Conservation (phyloP, 2,113 vertebrate species). For the Oryzias woworae region DNA sequence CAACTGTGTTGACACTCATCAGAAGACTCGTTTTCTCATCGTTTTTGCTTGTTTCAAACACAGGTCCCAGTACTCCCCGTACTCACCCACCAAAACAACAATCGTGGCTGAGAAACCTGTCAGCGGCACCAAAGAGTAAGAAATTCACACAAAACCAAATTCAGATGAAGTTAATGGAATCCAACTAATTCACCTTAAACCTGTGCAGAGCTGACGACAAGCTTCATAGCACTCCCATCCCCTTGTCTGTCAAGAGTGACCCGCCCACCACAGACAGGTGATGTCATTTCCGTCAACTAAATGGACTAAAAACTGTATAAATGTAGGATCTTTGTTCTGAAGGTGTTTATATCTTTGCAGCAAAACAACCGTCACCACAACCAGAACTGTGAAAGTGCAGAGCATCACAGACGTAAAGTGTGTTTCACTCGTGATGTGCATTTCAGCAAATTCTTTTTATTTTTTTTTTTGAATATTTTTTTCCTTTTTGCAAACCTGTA, state of each 20-base stretch:
- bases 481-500: too few relatives aligned
- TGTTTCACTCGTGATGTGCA: conserved; percentile 9
- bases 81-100: conserved; percentile 48
- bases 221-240: conserved; percentile 27
- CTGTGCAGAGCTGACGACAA: conserved; percentile 38
- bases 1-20: not conserved
- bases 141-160: not conserved
- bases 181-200: not conserved
- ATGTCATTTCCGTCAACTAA: not conserved
- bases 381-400: conserved; percentile 35
- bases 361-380: conserved; percentile 21
- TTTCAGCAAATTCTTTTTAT: not conserved
- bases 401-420: conserved; percentile 27
- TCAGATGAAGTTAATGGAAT: not conserved
- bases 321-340: not conserved
- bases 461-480: not conserved
- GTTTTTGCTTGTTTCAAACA: conserved; percentile 3
- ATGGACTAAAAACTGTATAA: not conserved
- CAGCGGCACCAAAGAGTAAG: conserved; percentile 45
- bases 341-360: conserved; percentile 17
- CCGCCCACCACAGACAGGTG: conserved; percentile 43
- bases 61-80: conserved; percentile 34
- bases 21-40: not conserved
- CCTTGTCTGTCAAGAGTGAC: conserved; percentile 6
- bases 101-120: conserved; percentile 46